Evolutionary conservation across 2,113 vertebrate genomes (phyloP).

Genomic region (Oreochromis aureus): DNA sequence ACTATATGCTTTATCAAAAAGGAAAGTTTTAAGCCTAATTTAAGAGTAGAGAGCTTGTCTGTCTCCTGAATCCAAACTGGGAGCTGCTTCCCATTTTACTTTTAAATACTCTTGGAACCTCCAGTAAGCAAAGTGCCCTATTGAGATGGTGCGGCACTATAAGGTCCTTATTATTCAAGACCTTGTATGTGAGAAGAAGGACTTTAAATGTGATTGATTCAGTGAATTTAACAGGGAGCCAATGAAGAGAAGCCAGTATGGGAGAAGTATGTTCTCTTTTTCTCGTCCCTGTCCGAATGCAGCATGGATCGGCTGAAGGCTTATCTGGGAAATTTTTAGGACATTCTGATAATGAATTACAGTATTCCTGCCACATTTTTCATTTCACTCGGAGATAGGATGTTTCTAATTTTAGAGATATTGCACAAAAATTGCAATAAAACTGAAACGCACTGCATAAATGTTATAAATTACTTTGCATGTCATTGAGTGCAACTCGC

Average conservation of each 20-base stretch:
- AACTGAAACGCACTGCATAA: fast-evolving
- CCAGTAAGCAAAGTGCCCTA: neutral
- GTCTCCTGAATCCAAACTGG: neutral
- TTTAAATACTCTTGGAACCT: neutral
- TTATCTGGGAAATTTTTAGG: neutral
- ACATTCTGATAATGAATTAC: neutral
- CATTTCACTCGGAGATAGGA: neutral
- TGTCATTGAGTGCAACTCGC: neutral
- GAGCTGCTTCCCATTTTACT: neutral
- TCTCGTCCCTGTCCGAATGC: fast-evolving
- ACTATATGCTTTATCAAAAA: neutral
- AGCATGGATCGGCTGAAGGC: neutral
- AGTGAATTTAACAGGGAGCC: neutral
- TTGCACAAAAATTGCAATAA: neutral
- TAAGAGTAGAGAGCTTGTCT: neutral
- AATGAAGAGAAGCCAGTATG: neutral
- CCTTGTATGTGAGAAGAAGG: neutral
- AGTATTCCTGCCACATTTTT: neutral
- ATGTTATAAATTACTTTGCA: neutral
- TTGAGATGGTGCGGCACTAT: neutral
- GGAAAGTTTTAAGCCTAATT: neutral
- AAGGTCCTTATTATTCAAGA: neutral
- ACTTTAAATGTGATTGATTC: neutral
- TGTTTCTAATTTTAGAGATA: neutral
- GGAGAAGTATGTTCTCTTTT: neutral